phyloP scores from a whole-genome alignment of 2,888 invertebrate genomes.

The Thera britannica region DNA sequence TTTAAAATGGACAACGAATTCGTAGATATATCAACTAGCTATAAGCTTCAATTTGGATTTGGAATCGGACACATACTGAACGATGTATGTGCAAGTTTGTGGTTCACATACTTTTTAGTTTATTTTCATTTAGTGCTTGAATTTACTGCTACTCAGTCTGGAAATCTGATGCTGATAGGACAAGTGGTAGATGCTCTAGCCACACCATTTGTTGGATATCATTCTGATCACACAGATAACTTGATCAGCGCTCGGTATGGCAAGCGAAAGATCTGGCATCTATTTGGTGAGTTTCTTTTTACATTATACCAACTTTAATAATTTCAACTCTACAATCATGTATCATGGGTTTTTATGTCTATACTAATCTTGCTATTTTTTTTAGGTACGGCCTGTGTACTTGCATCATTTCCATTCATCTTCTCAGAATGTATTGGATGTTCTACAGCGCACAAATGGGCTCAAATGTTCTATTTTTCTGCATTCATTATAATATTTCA shows the following conservation, averaged over 20 bases:
- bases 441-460: conserved; percentile 86
- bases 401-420: conserved; percentile 93
- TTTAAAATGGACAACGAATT: conserved; percentile 78
- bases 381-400: conserved; percentile 90
- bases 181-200: conserved; percentile 93
- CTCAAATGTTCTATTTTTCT: conserved; percentile 90
- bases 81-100: conserved; percentile 96
- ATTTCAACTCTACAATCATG: too few species aligned
- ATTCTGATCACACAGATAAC: conserved; percentile 90
- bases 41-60: conserved; percentile 84
- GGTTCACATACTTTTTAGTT: conserved; percentile 96
- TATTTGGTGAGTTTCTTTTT: conserved; percentile 87
- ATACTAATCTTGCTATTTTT: conserved; percentile 40
- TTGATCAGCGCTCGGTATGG: conserved; percentile 90
- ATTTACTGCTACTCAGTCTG: conserved; percentile 84
- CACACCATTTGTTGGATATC: conserved; percentile 94
- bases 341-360: too few species aligned
- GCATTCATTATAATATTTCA: conserved; percentile 93
- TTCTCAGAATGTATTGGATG: conserved; percentile 91
- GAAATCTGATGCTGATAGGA: conserved; percentile 90
- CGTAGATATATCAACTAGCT: conserved; percentile 73
- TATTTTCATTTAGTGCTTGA: conserved; percentile 88
- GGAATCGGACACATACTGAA: conserved; percentile 95
- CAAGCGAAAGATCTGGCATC: conserved; percentile 94
- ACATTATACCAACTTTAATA: neutral